Percentiles rank a stretch among this genome's conserved stretches.
Evolutionary conservation across 1,140 invertebrate genomes (phyloP).

Genomic region (Oncopeltus fasciatus): DNA sequence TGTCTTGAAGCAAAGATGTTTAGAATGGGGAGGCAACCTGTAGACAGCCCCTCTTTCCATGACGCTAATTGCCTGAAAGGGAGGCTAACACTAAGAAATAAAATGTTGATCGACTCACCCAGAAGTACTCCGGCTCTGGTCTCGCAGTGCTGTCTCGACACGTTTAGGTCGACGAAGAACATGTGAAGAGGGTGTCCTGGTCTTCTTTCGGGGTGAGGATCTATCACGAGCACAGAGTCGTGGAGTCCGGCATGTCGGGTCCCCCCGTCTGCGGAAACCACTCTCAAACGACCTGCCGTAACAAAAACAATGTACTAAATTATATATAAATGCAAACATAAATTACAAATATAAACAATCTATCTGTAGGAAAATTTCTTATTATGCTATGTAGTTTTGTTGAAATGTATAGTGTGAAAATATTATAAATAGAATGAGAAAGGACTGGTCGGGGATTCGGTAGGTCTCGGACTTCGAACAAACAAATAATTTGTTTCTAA

Average conservation of each 20-base stretch:
- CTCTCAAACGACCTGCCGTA: constrained; percentile 23
- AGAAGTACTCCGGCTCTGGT: constrained; percentile 25
- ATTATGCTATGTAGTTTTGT: no score
- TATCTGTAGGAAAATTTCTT: no score
- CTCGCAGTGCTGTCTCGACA: constrained; percentile 26
- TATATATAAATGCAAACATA: no score
- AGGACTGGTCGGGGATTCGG: no score
- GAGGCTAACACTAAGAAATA: background rate
- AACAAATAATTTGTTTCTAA: no score
- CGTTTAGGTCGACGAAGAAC: constrained; percentile 32
- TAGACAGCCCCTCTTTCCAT: no score
- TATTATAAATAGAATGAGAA: no score
- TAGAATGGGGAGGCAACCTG: no score
- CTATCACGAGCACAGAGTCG: constrained; percentile 34
- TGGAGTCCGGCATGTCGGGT: constrained; percentile 28
- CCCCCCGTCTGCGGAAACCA: constrained; percentile 32
- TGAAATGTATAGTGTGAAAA: no score
- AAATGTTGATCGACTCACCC: constrained; percentile 20
- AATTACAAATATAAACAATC: no score
- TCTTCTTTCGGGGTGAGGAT: constrained; percentile 34
- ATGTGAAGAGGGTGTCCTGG: constrained; percentile 38
- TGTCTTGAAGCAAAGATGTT: background rate
- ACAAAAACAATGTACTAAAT: no score
- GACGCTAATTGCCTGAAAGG: background rate
- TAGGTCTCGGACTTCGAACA: no score